phyloP scores from a whole-genome alignment of 2,113 vertebrate genomes.

The Melanocharis versteri region DNA sequence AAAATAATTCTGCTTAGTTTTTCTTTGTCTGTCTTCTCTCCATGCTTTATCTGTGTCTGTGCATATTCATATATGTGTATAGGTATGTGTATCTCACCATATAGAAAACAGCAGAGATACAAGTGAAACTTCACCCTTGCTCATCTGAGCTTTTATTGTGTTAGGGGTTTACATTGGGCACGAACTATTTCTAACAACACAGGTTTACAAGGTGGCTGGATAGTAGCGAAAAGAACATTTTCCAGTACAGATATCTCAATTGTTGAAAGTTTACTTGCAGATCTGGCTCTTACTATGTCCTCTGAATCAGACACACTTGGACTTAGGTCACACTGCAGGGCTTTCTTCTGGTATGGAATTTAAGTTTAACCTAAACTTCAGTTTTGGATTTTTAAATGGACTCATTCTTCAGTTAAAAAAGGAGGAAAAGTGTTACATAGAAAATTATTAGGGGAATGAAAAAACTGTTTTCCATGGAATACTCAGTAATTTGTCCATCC shows the following conservation, averaged over 20 bases:
- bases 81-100: background rate
- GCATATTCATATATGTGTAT: background rate
- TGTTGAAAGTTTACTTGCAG: background rate
- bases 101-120: background rate
- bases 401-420: background rate
- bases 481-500: background rate
- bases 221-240: background rate
- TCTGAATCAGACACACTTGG: background rate
- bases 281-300: background rate
- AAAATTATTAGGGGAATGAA: background rate
- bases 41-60: background rate
- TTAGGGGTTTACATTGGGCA: background rate
- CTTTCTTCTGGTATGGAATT: background rate
- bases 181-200: background rate
- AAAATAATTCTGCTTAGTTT: background rate
- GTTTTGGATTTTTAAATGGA: background rate
- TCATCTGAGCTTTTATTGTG: background rate
- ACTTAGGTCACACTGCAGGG: background rate
- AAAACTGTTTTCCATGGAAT: background rate
- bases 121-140: background rate
- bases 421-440: background rate
- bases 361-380: background rate
- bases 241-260: background rate
- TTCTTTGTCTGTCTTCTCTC: background rate
- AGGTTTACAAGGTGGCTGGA: background rate